phyloP scores from a whole-genome alignment of 1,140 invertebrate species.

The Gryon sp. region DNA sequence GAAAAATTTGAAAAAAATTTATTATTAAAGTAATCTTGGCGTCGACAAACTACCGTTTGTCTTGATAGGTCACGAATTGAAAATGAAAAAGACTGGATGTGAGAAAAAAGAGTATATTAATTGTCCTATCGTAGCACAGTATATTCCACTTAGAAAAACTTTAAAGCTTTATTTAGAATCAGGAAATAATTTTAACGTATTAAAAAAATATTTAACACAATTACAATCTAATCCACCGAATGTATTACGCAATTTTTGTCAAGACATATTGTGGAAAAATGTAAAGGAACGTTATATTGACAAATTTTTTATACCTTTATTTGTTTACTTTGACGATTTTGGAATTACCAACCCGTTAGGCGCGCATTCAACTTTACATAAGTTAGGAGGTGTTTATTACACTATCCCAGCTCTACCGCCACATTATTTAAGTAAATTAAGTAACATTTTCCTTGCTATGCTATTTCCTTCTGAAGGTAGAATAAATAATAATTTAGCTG shows the following conservation, averaged over 20 bases:
- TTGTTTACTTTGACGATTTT: slow-evolving; percentile 49
- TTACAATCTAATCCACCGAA: background rate
- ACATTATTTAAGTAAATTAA: slow-evolving; percentile 11
- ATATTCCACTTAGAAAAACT: background rate
- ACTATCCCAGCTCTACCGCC: slow-evolving; percentile 18
- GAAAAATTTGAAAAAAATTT: too few species aligned
- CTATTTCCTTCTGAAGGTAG: slow-evolving; percentile 6
- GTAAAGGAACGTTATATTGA: slow-evolving; percentile 2
- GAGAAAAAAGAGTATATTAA: too few species aligned
- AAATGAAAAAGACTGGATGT: too few species aligned
- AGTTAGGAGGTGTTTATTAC: slow-evolving; percentile 42
- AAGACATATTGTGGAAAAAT: slow-evolving; percentile 33
- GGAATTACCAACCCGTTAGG: slow-evolving; percentile 24
- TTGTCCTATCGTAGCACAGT: too few species aligned
- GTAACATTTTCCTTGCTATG: slow-evolving; percentile 26
- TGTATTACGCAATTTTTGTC: slow-evolving; percentile 22
- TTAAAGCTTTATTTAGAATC: slow-evolving; percentile 23
- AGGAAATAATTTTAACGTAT: slow-evolving; percentile 13
- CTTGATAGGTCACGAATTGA: too few species aligned
- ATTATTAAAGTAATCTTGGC: too few species aligned
- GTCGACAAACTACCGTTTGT: too few species aligned
- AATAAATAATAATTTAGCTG: too few species aligned
- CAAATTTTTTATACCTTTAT: slow-evolving; percentile 45
- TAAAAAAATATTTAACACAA: slow-evolving; percentile 11
- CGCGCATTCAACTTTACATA: slow-evolving; percentile 14